Percentiles rank a stretch among this genome's conserved stretches.
These are phyloP conservation scores for Sesia apiformis DNA, from an alignment of 2,888 invertebrate species.

Conservation along the genomic window DNA sequence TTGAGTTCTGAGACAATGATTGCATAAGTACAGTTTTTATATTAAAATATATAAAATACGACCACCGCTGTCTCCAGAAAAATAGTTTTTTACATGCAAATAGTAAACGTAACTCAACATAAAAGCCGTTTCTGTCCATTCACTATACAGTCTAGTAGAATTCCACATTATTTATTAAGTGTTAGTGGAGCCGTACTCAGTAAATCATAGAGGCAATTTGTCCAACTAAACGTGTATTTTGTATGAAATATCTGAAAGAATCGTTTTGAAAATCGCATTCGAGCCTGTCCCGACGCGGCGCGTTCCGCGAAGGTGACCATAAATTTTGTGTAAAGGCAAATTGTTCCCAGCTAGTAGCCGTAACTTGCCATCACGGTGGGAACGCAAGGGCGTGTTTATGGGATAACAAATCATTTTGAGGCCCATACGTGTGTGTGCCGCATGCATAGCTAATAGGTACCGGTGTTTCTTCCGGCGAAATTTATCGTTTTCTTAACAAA, in stretches of 20 bases:
- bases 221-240: conserved; percentile 20
- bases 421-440: conserved; percentile 17
- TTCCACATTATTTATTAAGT: background rate
- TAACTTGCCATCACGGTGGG: conserved; percentile 16
- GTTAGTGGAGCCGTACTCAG: background rate
- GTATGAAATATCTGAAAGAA: conserved; percentile 12
- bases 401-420: conserved; percentile 34
- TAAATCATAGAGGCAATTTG: conserved; percentile 21
- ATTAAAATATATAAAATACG: background rate
- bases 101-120: background rate
- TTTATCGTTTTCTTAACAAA: conserved; percentile 19
- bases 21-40: background rate
- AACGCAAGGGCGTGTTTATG: conserved; percentile 32
- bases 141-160: background rate
- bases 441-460: conserved; percentile 21
- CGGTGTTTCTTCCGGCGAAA: conserved; percentile 18
- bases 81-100: background rate
- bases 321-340: conserved; percentile 23
- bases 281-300: background rate
- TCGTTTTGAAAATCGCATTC: conserved; percentile 16
- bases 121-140: background rate
- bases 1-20: no score
- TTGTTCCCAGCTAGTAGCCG: conserved; percentile 24
- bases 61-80: background rate
- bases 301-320: conserved; percentile 24